These are phyloP conservation scores for Polyodon spathula DNA, from an alignment of 2,113 vertebrate genomes.

Conservation along the genomic window DNA sequence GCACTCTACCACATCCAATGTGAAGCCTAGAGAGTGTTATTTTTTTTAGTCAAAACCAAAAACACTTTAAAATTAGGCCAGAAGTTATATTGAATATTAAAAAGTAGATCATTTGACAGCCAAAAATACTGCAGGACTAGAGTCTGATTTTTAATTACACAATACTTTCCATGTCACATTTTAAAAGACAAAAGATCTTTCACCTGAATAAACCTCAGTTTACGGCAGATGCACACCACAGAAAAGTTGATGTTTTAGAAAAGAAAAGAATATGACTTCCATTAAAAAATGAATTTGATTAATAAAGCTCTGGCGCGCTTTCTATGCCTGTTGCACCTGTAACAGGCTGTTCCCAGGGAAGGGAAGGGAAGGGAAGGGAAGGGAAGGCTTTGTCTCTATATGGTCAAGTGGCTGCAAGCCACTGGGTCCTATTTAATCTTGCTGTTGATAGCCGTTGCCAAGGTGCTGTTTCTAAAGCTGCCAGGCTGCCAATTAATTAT, in stretches of 20 bases:
- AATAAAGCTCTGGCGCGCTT: not conserved
- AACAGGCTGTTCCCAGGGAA: not conserved
- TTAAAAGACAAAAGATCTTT: not conserved
- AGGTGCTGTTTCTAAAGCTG: not conserved
- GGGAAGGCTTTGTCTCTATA: slow-evolving; percentile 7
- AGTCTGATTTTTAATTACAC: not conserved
- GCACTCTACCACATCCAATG: too few relatives aligned
- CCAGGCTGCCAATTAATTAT: slow-evolving; percentile 23
- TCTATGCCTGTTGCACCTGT: not conserved
- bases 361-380: not conserved
- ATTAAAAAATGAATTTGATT: not conserved
- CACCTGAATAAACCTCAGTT: not conserved
- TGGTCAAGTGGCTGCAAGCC: slow-evolving; percentile 12
- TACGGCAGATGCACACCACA: not conserved
- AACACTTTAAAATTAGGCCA: too few relatives aligned
- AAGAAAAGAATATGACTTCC: not conserved
- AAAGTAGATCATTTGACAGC: too few relatives aligned
- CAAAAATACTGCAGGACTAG: too few relatives aligned
- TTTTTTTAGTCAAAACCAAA: too few relatives aligned
- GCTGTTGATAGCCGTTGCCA: slow-evolving; percentile 4
- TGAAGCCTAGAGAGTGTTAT: too few relatives aligned
- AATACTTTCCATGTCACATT: too few relatives aligned
- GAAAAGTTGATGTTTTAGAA: not conserved
- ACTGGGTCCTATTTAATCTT: not conserved
- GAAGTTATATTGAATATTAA: too few relatives aligned